A percentile compares a stretch with the other conserved stretches of the same genome.
phyloP scores from a whole-genome alignment of 2,888 invertebrate species.

The Synergus umbraculus region DNA sequence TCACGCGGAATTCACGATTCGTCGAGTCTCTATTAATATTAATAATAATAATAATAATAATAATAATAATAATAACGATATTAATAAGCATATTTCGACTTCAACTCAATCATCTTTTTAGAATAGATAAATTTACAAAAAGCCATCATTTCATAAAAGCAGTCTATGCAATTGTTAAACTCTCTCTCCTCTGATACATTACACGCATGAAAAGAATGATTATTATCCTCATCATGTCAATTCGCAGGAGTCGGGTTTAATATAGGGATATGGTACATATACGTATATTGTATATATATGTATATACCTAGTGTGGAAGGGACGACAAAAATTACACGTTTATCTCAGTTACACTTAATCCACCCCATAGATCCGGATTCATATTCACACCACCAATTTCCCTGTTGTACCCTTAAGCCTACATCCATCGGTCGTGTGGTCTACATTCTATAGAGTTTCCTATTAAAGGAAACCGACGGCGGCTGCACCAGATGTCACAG shows the following conservation, averaged over 20 bases:
- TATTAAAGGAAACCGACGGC: slow-evolving; percentile 57
- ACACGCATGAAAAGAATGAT: neutral
- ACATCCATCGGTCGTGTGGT: slow-evolving; percentile 43
- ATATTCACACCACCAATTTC: slow-evolving; percentile 58
- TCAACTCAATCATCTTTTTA: neutral
- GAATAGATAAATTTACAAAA: neutral
- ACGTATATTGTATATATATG: too few species aligned
- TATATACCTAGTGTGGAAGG: slow-evolving; percentile 9
- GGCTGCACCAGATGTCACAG: slow-evolving; percentile 66
- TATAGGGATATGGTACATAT: neutral
- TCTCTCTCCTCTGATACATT: neutral
- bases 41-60: too few species aligned
- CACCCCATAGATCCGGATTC: slow-evolving; percentile 44
- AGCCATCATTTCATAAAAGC: neutral
- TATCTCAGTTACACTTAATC: slow-evolving; percentile 69
- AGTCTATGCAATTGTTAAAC: neutral
- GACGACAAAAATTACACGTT: slow-evolving; percentile 67
- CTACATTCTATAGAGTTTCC: slow-evolving; percentile 55
- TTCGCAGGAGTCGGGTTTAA: neutral
- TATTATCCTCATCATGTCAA: slow-evolving; percentile 1
- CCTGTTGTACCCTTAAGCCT: slow-evolving; percentile 52
- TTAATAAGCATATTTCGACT: neutral
- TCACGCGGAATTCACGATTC: too few species aligned
- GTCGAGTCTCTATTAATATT: too few species aligned
- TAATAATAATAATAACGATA: too few species aligned